Percentiles rank a stretch among this genome's conserved stretches.
Evolutionary conservation across 2,113 vertebrate species (phyloP).

Genomic region (Ictalurus punctatus): DNA sequence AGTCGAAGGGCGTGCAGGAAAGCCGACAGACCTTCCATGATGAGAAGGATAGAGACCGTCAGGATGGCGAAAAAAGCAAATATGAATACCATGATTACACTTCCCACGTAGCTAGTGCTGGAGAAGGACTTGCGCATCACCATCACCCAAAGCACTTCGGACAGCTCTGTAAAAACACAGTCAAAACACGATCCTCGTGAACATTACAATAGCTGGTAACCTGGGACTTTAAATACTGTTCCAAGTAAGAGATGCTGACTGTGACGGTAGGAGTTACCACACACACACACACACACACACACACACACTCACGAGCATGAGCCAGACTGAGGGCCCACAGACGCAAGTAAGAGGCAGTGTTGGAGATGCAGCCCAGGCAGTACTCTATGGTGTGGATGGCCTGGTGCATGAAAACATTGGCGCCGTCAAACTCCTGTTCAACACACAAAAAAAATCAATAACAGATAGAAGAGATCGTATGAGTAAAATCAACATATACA

Average conservation of each 20-base stretch:
- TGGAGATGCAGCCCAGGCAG: slow-evolving; percentile 81
- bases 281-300: too few relatives aligned
- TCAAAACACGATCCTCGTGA: too few relatives aligned
- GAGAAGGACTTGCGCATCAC: slow-evolving; percentile 72
- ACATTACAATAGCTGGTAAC: neutral
- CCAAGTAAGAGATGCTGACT: too few relatives aligned
- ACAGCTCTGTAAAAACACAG: slow-evolving; percentile 72
- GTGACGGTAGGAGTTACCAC: neutral
- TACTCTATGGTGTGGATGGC: slow-evolving; percentile 80
- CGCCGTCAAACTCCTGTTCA: slow-evolving; percentile 72
- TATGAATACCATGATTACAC: slow-evolving; percentile 72
- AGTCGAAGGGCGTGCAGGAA: slow-evolving; percentile 82
- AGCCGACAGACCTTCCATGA: slow-evolving; percentile 87
- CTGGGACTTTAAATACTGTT: neutral
- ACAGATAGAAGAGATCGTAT: neutral
- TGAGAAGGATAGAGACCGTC: slow-evolving; percentile 78
- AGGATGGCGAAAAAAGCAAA: slow-evolving; percentile 78
- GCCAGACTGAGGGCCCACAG: slow-evolving; percentile 79
- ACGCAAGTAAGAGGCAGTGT: slow-evolving; percentile 78
- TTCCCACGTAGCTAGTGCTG: slow-evolving; percentile 64
- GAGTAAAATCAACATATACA: neutral
- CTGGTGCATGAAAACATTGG: slow-evolving; percentile 76
- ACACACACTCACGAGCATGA: slow-evolving; percentile 73
- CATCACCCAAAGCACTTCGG: slow-evolving; percentile 87
- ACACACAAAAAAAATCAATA: neutral